Conservation (phyloP, 2,113 vertebrate species). For the Crotalus viridis region DNA sequence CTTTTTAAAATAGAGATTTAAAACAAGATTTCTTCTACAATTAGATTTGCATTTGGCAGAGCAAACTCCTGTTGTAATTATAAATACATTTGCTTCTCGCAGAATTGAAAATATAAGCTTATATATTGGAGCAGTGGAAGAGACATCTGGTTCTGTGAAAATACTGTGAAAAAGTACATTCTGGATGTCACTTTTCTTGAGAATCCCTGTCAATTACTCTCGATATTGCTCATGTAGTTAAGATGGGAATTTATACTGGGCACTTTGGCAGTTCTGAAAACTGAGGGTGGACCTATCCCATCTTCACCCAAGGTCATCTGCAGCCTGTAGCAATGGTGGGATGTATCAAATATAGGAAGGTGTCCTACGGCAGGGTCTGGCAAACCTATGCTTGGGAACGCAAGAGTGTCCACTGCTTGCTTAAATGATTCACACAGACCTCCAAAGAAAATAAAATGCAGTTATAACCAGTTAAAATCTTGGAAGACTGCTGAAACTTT, state of each 20-base stretch:
- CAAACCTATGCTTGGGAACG: neutral
- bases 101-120: neutral
- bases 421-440: neutral
- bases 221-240: neutral
- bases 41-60: neutral
- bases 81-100: constrained; percentile 1
- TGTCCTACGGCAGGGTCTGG: neutral
- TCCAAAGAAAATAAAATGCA: neutral
- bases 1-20: constrained; percentile 4
- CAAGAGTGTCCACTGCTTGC: neutral
- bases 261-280: neutral
- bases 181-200: neutral
- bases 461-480: neutral
- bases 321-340: neutral
- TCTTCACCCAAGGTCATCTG: neutral
- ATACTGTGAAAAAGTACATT: neutral
- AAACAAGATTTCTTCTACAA: neutral
- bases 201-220: neutral
- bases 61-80: neutral
- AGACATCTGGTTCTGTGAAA: neutral
- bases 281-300: neutral
- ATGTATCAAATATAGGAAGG: neutral
- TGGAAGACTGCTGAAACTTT: neutral
- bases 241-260: neutral
- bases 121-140: neutral